Base-by-base conservation (phyloP, 2,797 vertebrate species). In the Decapterus maruadsi region DNA sequence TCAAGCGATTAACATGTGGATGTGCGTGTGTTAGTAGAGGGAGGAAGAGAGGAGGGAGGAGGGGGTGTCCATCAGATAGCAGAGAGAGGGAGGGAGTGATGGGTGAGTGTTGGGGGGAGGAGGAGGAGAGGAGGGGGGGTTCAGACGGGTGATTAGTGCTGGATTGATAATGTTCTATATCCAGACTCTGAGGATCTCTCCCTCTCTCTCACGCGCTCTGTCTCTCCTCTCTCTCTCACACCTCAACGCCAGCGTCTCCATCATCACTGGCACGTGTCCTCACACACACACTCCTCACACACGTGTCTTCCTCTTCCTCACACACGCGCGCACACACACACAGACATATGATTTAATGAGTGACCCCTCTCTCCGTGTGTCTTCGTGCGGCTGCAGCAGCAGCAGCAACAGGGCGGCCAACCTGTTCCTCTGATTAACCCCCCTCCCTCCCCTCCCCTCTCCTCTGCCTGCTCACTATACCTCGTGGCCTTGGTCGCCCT, bases 121-220 rank as follows among this genome's bases (percentile, higher is more conserved):
- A 26, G 26, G 26, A 26, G 26, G 26, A 26, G 26, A 26, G 26
- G 26, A 26, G 26, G 9, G 1, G 42, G 67, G 17, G 45, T 45
- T 80, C 67, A 79, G 88, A 83, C 56, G 60, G 82, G 83, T 87
- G 85, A 90, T 90, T 88, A 90, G 87, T 78, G 78, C 70, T 78
- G 89, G 90, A 93, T 92, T 91, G 91, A 93, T 90, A 90, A 88
- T 61, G 58, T 86, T 94, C 92, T 93, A 91, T 91, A 92, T 92
- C 38, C 62, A 87, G 92, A 93, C 75, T 76, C 68, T 1, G 81
- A 86, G 83, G 86, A 86, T 83, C 84, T 16, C 80, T 90, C 81
- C 66, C 26, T 80, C 84, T 78, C 31, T 34, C 3, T 26, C 26
- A n/a, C n/a, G n/a, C n/a, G 1, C 31, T 34, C 31, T 5, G 0